Conservation (phyloP, 2,797 vertebrate genomes). For the Enteromius thamalakanensis region DNA sequence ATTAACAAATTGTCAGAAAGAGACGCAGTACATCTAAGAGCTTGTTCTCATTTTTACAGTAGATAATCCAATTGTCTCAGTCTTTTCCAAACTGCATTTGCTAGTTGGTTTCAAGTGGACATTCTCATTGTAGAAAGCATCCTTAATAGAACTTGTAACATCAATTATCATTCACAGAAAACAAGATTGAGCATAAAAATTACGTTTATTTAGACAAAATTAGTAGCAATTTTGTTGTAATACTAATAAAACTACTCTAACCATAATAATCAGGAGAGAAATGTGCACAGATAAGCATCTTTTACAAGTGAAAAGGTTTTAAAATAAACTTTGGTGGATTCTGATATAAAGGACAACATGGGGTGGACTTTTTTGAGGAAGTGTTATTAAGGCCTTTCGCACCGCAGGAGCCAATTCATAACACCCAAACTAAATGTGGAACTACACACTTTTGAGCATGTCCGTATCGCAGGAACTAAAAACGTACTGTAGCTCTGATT, state of each 20-base stretch:
- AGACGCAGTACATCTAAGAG: neutral
- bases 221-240: neutral
- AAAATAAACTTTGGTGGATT: too few species aligned
- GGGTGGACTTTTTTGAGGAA: too few species aligned
- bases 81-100: neutral
- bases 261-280: neutral
- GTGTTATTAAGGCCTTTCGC: too few species aligned
- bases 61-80: neutral
- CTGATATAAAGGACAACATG: too few species aligned
- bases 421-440: too few species aligned
- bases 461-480: too few species aligned
- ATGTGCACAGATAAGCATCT: too few species aligned
- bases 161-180: neutral
- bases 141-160: neutral
- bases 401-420: too few species aligned
- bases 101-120: neutral
- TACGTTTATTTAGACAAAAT: neutral
- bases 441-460: too few species aligned
- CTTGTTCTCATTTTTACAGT: neutral
- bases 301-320: too few species aligned
- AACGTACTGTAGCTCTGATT: too few species aligned
- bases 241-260: neutral
- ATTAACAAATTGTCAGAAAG: neutral
- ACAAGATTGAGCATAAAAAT: neutral
- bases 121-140: neutral